Percentiles rank a stretch among this genome's conserved stretches.
These are phyloP conservation scores for Callipepla squamata DNA, from an alignment of 2,113 vertebrate genomes.

Conservation along the genomic window DNA sequence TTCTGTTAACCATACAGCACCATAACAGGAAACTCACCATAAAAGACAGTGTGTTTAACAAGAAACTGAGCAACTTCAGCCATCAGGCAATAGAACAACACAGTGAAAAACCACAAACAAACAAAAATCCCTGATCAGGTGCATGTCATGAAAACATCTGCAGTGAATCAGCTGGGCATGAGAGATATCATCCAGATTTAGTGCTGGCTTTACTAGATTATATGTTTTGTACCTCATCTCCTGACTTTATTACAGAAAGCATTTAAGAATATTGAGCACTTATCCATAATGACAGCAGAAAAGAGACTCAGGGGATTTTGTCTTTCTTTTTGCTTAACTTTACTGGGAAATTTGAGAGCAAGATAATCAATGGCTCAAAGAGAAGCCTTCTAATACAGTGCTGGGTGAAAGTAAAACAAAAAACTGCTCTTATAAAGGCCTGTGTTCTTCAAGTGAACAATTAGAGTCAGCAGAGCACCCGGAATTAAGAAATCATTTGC, in stretches of 20 bases:
- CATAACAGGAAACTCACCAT: not conserved
- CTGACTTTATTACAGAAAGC: not conserved
- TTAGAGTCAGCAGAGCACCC: not conserved
- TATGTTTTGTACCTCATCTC: not conserved
- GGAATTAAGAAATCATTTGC: not conserved
- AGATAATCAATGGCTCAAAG: not conserved
- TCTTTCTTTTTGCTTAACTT: not conserved
- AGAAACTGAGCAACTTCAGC: not conserved
- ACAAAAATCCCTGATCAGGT: not conserved
- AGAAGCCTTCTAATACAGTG: not conserved
- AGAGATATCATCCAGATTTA: not conserved
- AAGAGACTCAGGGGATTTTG: not conserved
- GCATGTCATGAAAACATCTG: not conserved
- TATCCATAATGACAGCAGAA: not conserved
- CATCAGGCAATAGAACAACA: not conserved
- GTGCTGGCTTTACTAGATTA: not conserved
- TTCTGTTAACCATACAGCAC: too few species aligned
- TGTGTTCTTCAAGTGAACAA: not conserved
- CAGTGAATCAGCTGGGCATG: not conserved
- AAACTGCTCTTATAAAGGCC: not conserved
- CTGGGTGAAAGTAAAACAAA: not conserved
- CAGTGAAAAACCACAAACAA: not conserved
- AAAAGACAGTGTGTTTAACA: not conserved
- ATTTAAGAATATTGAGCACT: not conserved
- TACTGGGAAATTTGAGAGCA: not conserved